Base-by-base conservation (phyloP, 1,140 invertebrate species). In the Grapholita molesta region DNA sequence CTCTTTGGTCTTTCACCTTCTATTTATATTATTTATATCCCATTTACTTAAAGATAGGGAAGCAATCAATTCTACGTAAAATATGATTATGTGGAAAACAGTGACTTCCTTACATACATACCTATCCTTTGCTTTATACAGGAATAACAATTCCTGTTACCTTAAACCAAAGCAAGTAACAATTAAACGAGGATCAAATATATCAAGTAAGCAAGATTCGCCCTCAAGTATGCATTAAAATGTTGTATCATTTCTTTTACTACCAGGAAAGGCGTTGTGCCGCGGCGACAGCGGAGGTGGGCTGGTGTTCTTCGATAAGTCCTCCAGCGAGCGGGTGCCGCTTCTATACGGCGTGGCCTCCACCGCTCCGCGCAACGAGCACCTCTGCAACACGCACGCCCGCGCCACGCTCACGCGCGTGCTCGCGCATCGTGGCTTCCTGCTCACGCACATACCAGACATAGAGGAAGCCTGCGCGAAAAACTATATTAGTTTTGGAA, bases 281-380 rank as follows among this genome's bases (percentile, higher is more conserved):
- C 61, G 28, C 1, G 64, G 64, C 11, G 64, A 65, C 15, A 65
- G 64, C 15, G 64, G 64, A 21, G 64, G 64, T 5, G 64, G 64
- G 9, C 28, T 65, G 28, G 61, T 33, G 2, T 65, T 65, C 53
- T 18, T 28, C 23, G 38, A 48, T 18, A 4, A 21, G 15, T 21
- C 38, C 35, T n/a, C 35, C 35, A 4, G n/a, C 35, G 35, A 38
- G 1, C 11, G 11, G n/a, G 35, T 38, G 9, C 35, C 35, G 35
- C 12, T 38, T 12, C 35, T 38, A 4, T 38, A n/a, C 5, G 35
- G 35, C 1, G 12, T 38, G 12, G 35, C 35, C 11, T 38, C 35
- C 35, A 38, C 35, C 35, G 35, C 35, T 15, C 35, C 35, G n/a
- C 42, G 42, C 0, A 48, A 48, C 18, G 42, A 5, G 18, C 42